A percentile compares a stretch with the other conserved stretches of the same genome.
phyloP scores from a whole-genome alignment of 2,797 vertebrate genomes.

The Falco naumanni region DNA sequence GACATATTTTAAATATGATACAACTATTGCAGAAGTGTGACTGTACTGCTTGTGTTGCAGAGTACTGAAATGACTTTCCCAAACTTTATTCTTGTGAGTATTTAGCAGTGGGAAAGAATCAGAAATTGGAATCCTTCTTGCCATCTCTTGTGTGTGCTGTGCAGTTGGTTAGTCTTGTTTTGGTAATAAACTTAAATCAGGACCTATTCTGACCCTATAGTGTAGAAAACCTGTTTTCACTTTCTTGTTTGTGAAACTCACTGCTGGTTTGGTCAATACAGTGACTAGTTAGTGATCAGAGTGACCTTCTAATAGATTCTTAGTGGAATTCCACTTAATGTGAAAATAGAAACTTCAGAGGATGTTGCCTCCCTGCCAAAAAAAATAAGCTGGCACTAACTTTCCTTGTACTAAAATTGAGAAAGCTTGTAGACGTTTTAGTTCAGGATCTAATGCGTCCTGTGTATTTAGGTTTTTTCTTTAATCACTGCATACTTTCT shows the following conservation, averaged over 20 bases:
- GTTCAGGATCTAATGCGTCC: slow-evolving; percentile 11
- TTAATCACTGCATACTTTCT: slow-evolving; percentile 76
- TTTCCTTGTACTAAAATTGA: neutral
- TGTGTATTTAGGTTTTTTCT: slow-evolving; percentile 13
- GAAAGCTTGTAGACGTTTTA: neutral
- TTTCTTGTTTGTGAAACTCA: neutral
- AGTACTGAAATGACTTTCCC: neutral
- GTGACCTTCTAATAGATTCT: neutral
- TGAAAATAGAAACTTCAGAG: neutral
- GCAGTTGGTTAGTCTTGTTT: neutral
- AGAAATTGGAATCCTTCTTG: neutral
- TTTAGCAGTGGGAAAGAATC: neutral
- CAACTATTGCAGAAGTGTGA: neutral
- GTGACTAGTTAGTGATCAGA: neutral
- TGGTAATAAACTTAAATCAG: neutral
- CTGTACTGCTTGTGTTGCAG: neutral
- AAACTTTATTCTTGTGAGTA: neutral
- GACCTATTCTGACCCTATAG: neutral
- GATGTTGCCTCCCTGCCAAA: neutral
- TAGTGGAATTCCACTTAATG: neutral
- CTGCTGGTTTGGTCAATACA: neutral
- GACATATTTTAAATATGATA: neutral
- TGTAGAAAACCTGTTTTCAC: neutral
- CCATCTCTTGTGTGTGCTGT: neutral
- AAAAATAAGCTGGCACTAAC: neutral